Conservation (phyloP, 2,797 vertebrate species). For the Meriones psammophilus region DNA sequence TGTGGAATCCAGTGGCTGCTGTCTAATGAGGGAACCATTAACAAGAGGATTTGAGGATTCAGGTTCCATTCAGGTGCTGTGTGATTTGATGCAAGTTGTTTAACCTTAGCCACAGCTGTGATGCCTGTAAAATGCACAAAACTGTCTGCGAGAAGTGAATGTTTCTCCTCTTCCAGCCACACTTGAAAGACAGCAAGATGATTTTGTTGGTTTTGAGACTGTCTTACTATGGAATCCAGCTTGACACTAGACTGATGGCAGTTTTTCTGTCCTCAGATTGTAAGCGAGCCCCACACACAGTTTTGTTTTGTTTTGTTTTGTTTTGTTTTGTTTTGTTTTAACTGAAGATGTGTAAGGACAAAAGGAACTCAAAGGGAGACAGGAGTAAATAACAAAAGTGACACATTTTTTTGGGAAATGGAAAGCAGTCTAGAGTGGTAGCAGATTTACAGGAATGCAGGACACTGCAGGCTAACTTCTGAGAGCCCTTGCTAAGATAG, state of each 20-base stretch:
- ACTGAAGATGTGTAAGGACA: not conserved
- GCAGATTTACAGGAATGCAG: not conserved
- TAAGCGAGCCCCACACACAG: not conserved
- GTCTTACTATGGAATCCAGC: not conserved
- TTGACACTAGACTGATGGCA: not conserved
- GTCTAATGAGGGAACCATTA: not conserved
- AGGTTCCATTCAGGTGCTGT: not conserved
- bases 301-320: not conserved
- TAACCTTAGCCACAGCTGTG: not conserved
- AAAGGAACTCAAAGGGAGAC: not conserved
- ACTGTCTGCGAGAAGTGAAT: not conserved
- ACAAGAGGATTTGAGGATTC: not conserved
- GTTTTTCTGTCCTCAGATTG: not conserved
- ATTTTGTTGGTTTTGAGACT: not conserved
- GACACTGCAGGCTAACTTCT: not conserved
- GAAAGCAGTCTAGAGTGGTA: not conserved
- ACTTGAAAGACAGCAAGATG: not conserved
- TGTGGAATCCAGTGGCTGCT: not conserved
- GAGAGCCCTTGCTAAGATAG: not conserved
- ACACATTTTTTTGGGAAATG: not conserved
- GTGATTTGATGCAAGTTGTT: not conserved
- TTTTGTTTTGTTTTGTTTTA: not conserved
- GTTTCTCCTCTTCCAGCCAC: not conserved
- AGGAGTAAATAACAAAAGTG: not conserved
- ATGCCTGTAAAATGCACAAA: not conserved